A percentile compares a stretch with the other conserved stretches of the same genome.
phyloP scores from a whole-genome alignment of 2,888 invertebrate species.

The Trichopria drosophilae region DNA sequence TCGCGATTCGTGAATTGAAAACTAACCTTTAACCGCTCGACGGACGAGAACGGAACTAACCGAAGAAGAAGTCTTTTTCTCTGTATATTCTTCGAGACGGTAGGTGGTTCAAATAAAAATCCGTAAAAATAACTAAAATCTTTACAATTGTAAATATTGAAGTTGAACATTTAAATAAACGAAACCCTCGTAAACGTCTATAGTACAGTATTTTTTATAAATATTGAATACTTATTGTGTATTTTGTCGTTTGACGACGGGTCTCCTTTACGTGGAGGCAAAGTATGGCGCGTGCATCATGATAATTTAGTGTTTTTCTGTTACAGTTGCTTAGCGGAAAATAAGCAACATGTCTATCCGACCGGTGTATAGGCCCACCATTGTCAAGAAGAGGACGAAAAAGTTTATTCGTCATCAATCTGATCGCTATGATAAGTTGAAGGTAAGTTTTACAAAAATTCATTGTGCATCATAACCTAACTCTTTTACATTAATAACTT shows the following conservation, averaged over 20 bases:
- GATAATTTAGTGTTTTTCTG: slow-evolving; percentile 30
- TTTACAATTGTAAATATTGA: slow-evolving; percentile 2
- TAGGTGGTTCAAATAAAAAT: slow-evolving; percentile 38
- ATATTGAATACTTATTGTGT: slow-evolving; percentile 1
- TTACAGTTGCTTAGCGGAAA: slow-evolving; percentile 44
- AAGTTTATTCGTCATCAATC: slow-evolving; percentile 98
- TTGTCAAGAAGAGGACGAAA: slow-evolving; percentile 97
- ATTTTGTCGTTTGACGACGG: slow-evolving; percentile 1
- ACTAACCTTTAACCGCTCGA: no score
- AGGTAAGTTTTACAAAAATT: no score
- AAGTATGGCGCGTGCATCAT: slow-evolving; percentile 5
- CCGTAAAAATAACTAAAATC: slow-evolving; percentile 38
- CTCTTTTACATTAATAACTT: no score
- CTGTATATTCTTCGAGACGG: slow-evolving; percentile 29
- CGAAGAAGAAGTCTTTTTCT: slow-evolving; percentile 18
- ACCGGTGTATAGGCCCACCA: slow-evolving; percentile 85
- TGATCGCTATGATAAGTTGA: slow-evolving; percentile 94
- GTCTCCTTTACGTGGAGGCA: background rate
- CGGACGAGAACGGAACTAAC: no score
- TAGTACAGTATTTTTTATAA: slow-evolving; percentile 30
- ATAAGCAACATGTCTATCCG: slow-evolving; percentile 78
- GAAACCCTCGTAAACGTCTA: background rate
- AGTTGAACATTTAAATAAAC: slow-evolving; percentile 15
- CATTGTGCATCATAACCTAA: no score
- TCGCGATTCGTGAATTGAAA: no score